These are phyloP conservation scores for Sebastes matsubarae DNA, from an alignment of 2,797 vertebrate genomes.

Conservation along the genomic window DNA sequence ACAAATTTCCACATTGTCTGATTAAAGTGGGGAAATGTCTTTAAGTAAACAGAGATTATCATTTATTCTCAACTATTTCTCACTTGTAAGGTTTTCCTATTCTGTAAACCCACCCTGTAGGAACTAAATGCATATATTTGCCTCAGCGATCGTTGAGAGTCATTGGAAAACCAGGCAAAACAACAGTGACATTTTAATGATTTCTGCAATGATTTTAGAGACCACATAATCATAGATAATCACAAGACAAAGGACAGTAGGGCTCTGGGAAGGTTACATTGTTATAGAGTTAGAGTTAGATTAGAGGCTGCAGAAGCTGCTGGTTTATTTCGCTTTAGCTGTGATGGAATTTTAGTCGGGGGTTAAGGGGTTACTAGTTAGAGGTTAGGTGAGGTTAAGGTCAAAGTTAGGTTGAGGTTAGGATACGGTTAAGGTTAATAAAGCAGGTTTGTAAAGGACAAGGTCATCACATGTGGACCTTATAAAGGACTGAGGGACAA, in stretches of 20 bases:
- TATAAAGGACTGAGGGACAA: constrained; percentile 18
- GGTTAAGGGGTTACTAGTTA: constrained; percentile 62
- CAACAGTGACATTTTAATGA: constrained; percentile 52
- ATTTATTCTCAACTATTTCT: neutral
- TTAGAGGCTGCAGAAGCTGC: constrained; percentile 85
- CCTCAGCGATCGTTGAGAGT: neutral
- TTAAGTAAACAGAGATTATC: neutral
- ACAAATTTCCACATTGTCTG: neutral
- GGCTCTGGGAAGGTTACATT: constrained; percentile 73
- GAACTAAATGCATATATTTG: neutral
- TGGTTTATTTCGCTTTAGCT: constrained; percentile 64
- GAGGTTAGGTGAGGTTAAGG: constrained; percentile 77
- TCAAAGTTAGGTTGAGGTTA: constrained; percentile 73
- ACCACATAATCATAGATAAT: constrained; percentile 63
- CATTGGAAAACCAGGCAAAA: constrained; percentile 80
- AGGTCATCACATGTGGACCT: constrained; percentile 43
- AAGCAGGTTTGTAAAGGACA: constrained; percentile 82
- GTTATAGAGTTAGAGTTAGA: constrained; percentile 81
- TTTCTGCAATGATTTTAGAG: constrained; percentile 52
- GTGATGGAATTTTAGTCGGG: constrained; percentile 64
- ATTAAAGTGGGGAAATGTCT: neutral
- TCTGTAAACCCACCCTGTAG: neutral
- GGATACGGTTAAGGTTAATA: constrained; percentile 82
- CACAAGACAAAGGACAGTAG: constrained; percentile 71
- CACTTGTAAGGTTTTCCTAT: neutral